Evolutionary conservation across 2,113 vertebrate genomes (phyloP), one percentile per base, ranked within the genome.

Genomic region (Oryzias curvinotus): DNA sequence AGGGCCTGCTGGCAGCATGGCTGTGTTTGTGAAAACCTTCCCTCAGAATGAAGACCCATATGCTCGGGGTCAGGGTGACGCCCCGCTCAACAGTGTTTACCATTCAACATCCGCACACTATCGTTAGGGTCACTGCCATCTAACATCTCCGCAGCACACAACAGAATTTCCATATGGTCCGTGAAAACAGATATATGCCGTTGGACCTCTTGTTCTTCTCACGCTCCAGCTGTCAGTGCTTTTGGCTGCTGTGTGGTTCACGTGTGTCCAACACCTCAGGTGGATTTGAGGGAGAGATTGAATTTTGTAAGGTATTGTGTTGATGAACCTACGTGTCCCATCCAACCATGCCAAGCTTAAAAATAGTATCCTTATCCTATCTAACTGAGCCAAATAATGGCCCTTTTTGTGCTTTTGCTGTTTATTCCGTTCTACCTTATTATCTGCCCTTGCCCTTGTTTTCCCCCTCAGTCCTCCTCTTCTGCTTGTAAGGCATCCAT

Each of bases 81-180:
- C 93, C 94, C 93, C 76, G 90, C 90, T 93, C 94, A 89, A 92
- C 93, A 91, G 92, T 91, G 91, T 93, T 94, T 92, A 92, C 94
- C 92, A 96, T 96, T 96, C 94, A 94, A 75, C 90, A 73, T 89
- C 91, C 81, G 95, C 93, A 92, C 93, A 94, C 93, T 94, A 93
- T 93, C 93, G 93, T 92, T 94, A 94, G 94, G 95, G 95, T 98
- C 94, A 95, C 88, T 88, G 89, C 93, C 93, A 93, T 95, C 93
- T 94, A 94, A 94, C 93, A 91, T 91, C 93, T 92, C 93, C 90
- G 90, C 92, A 91, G 84, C 93, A 94, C 95, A 97, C 93, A 96
- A 94, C 95, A 93, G 90, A 94, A 98, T 96, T 97, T 98, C 96
- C 96, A 98, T 99, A 97, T 96, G 96, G 95, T 93, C 93, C 93